Base-by-base conservation (phyloP, 2,113 vertebrate genomes). In the Macquaria ambigua region DNA sequence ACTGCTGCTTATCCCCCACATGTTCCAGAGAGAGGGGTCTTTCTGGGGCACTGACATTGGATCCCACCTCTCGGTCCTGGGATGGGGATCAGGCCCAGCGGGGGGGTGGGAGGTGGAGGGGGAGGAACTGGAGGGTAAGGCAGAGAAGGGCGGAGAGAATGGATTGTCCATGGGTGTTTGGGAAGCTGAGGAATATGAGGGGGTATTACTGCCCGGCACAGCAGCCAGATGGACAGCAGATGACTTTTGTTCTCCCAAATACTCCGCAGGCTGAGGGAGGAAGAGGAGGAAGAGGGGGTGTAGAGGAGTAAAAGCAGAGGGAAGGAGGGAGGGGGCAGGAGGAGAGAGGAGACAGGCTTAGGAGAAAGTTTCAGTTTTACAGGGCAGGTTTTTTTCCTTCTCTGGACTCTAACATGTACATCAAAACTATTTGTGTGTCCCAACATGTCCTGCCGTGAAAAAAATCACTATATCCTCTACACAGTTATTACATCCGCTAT, bases 151-250 rank as follows among this genome's bases (percentile, higher is more conserved):
- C 71, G 58, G 79, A 84, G 77, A 85, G 75, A 93, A 93, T 90
- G 89, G 89, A 93, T 93, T 94, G 89, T 93, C 87, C 89, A 91
- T 76, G 83, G 92, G 81, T 88, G 77, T 90, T 93, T 93, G 84
- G 86, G 86, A 91, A 91, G 76, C 87, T 63, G 83, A 85, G 82
- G 89, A 89, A 87, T 91, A 89, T 67, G 67, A 78, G 68, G 74
- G 81, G 92, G 88, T 87, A 79, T 87, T 84, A 90, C 77, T 62
- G 77, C 79, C 80, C 67, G 3, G 81, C 77, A 72, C 85, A 83
- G 87, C 77, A 21, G 82, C 92, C 93, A 93, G 89, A 94, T 94
- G 92, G 90, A 89, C 87, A 91, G 93, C 93, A 93, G 92, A 94
- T 93, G 92, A 93, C 84, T 91, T 92, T 85, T 79, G 83, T 92